Base-by-base conservation (phyloP, 2,797 vertebrate species). In the Geotria australis region DNA sequence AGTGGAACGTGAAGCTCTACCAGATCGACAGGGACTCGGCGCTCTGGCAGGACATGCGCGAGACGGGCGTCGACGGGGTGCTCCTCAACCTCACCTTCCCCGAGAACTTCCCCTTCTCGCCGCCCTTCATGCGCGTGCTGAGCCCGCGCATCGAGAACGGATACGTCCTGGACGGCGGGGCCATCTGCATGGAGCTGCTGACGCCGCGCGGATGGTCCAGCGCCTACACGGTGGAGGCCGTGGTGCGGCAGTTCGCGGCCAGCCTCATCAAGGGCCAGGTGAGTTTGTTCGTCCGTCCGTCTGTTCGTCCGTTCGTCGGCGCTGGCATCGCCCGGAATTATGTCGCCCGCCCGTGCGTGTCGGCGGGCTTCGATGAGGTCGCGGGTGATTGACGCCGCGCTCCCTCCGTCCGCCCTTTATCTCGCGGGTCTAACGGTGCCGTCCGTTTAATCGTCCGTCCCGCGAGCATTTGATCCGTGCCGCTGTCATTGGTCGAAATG, bases 1-100 rank as follows among this genome's bases (percentile, higher is more conserved):
- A 98, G 76, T 98, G 91, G 91, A 98, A 98, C 68, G 84, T 98
- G 70, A 96, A 96, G 76, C 79, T 98, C 73, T 86, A 93, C 77
- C 91, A 96, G 71, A 88, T 98, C 75, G 91, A 96, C 79, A 88
- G 93, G 75, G 91, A 96, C 78, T 98, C 91, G 58, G 85, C 86
- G 69, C 80, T 98, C 68, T 98, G 86, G 88, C 91, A 96, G 85
- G 91, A 95, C 82, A 96, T 98, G 91, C 93, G 94, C 76, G 91
- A 98, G 72, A 98, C 91, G 65, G 81, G 82, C 80, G 94, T 85
- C 61, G 91, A 98, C 73, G 91, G 73, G 74, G 95, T 98, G 66
- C 72, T 98, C 65, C 85, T 98, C 65, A 98, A 98, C 71, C 85
- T 98, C 74, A 84, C 82, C 72, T 98, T 98, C 73, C 91, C 91